phyloP scores from a whole-genome alignment of 23 tunicate genomes.

The Trididemnum clinides region DNA sequence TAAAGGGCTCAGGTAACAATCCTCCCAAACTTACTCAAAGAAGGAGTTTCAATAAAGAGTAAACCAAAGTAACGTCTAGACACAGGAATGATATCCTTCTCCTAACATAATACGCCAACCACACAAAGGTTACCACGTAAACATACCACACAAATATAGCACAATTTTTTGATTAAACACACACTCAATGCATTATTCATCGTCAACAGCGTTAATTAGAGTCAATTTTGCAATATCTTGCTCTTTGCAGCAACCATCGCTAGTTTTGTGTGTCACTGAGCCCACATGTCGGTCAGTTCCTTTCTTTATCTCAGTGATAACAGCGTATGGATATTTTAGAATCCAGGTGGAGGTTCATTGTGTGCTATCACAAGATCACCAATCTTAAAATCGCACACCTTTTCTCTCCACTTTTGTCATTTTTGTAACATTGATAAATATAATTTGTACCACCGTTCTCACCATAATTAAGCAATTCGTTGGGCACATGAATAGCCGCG shows the following conservation, averaged over 20 bases:
- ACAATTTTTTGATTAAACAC: background rate
- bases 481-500: background rate
- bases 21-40: no score
- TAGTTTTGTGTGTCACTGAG: background rate
- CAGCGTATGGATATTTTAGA: slow-evolving; percentile 4
- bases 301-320: background rate
- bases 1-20: no score
- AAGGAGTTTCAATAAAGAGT: no score
- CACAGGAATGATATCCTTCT: no score
- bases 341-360: background rate
- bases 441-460: background rate
- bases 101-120: no score
- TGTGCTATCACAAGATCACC: background rate
- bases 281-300: background rate
- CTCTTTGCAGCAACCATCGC: background rate
- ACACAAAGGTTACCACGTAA: background rate
- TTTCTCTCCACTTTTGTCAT: background rate
- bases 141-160: background rate
- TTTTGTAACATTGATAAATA: background rate
- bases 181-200: no score
- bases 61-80: no score
- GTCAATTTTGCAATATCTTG: background rate
- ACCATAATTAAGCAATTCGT: background rate
- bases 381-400: background rate
- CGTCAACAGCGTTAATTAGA: background rate